Evolutionary conservation across 1,140 invertebrate genomes (phyloP), one percentile per base, ranked within the genome.

Genomic region (Caenorhabditis brenneri): DNA sequence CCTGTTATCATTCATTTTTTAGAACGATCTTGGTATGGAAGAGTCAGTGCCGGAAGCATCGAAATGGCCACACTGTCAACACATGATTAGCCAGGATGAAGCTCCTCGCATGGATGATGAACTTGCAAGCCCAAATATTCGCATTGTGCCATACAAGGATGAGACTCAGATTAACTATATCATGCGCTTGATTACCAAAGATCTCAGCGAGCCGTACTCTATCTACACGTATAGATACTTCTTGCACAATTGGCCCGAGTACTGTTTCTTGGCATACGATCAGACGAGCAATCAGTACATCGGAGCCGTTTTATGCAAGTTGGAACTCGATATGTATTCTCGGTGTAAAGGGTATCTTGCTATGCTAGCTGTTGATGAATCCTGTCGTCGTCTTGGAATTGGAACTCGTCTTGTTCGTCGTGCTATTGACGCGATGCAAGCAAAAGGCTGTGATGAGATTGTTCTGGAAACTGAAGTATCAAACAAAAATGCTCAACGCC

Each of bases 171-270:
- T 97, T 95, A 94, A 95, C 87, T 94, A 95, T 91, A 98, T 99
- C 87, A 99, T 98, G 96, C 94, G 95, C 93, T 94, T 98, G 88
- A 99, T 99, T 91, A 96, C 98, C 91, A 97, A 97, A 91, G 97
- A 98, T 93, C 93, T 99, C 86, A 98, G 96, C 85, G 97, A 99
- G 93, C 97, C 97, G 33, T 99, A 99, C 93, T 98, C 96, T 84
- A 98, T 99, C 93, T 99, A 99, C 92, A 99, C 97, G 49, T 99
- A 99, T 93, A 94, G 97, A 93, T 99, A 99, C 93, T 99, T 99
- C 93, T 98, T 99, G 91, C 96, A 99, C 91, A 98, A 99, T 92
- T 99, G 97, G 97, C 97, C 97, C 91, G 96, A 98, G 93, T 92
- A 99, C 83, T 99, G 97, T 92, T 98, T 97, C 92, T 93, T 99